phyloP scores from a whole-genome alignment of 2,888 invertebrate genomes.

The Alloplasta piceator region DNA sequence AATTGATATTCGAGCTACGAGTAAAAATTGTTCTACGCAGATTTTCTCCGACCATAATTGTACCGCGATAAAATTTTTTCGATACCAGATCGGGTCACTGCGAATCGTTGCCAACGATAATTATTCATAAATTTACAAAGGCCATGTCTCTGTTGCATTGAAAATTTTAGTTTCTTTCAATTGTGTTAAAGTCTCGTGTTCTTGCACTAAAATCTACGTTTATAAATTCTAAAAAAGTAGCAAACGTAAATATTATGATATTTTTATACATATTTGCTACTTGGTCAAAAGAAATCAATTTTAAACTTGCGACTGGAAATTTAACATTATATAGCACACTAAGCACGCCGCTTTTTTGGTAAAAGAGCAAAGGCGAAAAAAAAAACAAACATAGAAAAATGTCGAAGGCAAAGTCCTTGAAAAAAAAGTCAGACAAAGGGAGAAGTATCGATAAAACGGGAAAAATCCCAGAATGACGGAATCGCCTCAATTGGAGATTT shows the following conservation, averaged over 20 bases:
- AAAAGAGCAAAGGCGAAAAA: no score
- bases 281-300: slow-evolving; percentile 16
- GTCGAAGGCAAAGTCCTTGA: no score
- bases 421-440: no score
- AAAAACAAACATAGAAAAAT: no score
- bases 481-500: no score
- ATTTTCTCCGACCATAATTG: slow-evolving; percentile 17
- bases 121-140: background rate
- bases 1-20: slow-evolving; percentile 22
- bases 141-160: slow-evolving; percentile 37
- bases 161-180: slow-evolving; percentile 23
- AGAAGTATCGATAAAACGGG: no score
- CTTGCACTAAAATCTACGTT: slow-evolving; percentile 1
- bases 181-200: slow-evolving; percentile 47
- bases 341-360: no score
- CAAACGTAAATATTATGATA: background rate
- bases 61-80: slow-evolving; percentile 35
- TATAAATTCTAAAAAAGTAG: background rate
- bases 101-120: slow-evolving; percentile 17
- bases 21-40: slow-evolving; percentile 29
- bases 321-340: no score
- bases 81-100: background rate
- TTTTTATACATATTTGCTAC: slow-evolving; percentile 8
- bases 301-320: slow-evolving; percentile 5
- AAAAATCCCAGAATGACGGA: no score